phyloP scores from a whole-genome alignment of 2,888 invertebrate genomes.

The Athrips mouffetella region DNA sequence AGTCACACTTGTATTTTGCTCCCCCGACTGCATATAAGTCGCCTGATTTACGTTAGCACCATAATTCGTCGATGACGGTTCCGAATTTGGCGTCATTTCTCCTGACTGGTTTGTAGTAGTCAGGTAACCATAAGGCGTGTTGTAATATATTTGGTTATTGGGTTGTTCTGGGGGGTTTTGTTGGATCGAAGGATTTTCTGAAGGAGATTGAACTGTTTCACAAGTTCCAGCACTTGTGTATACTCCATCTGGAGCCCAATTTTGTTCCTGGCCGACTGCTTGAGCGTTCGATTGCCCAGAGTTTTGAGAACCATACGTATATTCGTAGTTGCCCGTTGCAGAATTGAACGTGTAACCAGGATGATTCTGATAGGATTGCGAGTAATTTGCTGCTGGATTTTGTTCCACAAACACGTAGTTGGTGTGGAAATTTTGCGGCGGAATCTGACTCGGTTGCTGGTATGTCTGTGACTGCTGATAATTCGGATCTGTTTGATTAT shows the following conservation, averaged over 20 bases:
- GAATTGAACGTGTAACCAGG: constrained; percentile 80
- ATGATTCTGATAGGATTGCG: constrained; percentile 70
- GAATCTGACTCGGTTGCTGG: background rate
- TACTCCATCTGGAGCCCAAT: constrained; percentile 48
- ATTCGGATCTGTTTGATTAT: constrained; percentile 3
- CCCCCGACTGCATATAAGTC: constrained; percentile 61
- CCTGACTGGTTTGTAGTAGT: constrained; percentile 47
- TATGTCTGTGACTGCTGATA: background rate
- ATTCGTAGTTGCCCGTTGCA: constrained; percentile 77
- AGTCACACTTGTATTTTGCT: constrained; percentile 51
- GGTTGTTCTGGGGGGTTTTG: constrained; percentile 29
- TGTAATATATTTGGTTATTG: constrained; percentile 61
- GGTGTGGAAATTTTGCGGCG: constrained; percentile 10
- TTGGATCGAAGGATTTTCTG: constrained; percentile 47
- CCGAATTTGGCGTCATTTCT: constrained; percentile 38
- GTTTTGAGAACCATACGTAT: constrained; percentile 80
- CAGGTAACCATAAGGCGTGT: constrained; percentile 70
- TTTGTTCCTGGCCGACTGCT: constrained; percentile 39
- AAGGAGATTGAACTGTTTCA: constrained; percentile 69
- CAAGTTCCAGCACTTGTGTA: constrained; percentile 72
- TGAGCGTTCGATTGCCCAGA: constrained; percentile 40
- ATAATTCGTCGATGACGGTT: constrained; percentile 49
- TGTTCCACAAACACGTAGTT: constrained; percentile 40
- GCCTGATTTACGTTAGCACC: constrained; percentile 57
- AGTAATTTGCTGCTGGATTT: constrained; percentile 35